Percentiles rank a stretch among this genome's conserved stretches.
phyloP scores from a whole-genome alignment of 2,797 vertebrate genomes.

The Setipinna tenuifilis region DNA sequence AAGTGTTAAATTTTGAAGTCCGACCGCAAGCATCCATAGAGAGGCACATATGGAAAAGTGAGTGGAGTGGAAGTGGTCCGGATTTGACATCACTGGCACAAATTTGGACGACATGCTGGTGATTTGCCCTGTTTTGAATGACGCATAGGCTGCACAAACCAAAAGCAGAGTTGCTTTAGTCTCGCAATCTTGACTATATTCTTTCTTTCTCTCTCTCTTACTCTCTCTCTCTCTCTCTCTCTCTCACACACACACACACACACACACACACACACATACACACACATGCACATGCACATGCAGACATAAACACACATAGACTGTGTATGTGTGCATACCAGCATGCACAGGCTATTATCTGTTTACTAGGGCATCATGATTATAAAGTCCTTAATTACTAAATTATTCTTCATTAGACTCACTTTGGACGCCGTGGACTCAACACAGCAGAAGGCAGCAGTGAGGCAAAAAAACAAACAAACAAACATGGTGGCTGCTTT shows the following conservation, averaged over 20 bases:
- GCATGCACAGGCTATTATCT: constrained; percentile 68
- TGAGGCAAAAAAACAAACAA: constrained; percentile 44
- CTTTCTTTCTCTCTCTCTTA: not conserved
- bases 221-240: not conserved
- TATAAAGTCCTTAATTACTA: constrained; percentile 79
- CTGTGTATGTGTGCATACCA: constrained; percentile 52
- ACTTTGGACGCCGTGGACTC: constrained; percentile 76
- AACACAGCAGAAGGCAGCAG: constrained; percentile 67
- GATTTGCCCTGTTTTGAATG: constrained; percentile 60
- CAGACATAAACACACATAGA: not conserved
- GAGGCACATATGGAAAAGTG: constrained; percentile 58
- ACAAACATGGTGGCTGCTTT: constrained; percentile 41
- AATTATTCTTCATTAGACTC: constrained; percentile 83
- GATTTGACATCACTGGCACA: constrained; percentile 50
- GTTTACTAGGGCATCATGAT: constrained; percentile 70
- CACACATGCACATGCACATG: not conserved
- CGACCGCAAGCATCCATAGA: constrained; percentile 62
- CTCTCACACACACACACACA: not conserved
- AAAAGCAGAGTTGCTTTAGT: constrained; percentile 53
- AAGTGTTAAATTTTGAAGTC: constrained; percentile 70
- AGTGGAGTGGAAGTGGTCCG: constrained; percentile 57
- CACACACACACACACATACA: not conserved
- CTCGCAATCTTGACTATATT: not conserved
- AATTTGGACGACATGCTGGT: constrained; percentile 60
- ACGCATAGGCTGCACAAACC: constrained; percentile 49